These are phyloP conservation scores for Polypterus senegalus DNA, from an alignment of 2,113 vertebrate genomes.

Conservation along the genomic window DNA sequence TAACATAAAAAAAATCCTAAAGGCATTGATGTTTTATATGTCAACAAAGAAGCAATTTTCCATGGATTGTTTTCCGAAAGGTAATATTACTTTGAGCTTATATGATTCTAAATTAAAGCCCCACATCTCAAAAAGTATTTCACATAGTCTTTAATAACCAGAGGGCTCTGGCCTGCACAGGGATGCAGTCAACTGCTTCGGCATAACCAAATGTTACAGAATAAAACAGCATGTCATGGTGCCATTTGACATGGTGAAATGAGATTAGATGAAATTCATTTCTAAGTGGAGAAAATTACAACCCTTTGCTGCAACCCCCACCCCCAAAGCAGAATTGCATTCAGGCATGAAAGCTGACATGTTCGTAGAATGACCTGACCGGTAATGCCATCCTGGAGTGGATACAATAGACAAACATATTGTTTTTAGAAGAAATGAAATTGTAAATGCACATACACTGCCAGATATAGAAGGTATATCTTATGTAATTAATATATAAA, in stretches of 20 bases:
- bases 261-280: constrained; percentile 58
- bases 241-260: constrained; percentile 52
- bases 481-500: background rate
- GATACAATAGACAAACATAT: constrained; percentile 11
- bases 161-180: constrained; percentile 38
- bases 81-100: constrained; percentile 44
- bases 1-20: constrained; percentile 31
- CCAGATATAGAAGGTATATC: background rate
- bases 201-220: constrained; percentile 50
- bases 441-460: constrained; percentile 25
- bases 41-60: constrained; percentile 53
- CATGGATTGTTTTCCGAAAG: constrained; percentile 47
- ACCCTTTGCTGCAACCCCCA: constrained; percentile 39
- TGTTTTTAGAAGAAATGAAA: constrained; percentile 7
- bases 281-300: constrained; percentile 62
- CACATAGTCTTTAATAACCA: constrained; percentile 49
- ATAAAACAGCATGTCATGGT: constrained; percentile 56
- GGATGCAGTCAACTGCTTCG: constrained; percentile 45
- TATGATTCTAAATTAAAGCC: constrained; percentile 48
- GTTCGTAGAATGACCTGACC: constrained; percentile 44
- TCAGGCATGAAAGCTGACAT: constrained; percentile 40
- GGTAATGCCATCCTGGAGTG: constrained; percentile 29
- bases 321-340: constrained; percentile 37
- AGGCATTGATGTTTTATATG: constrained; percentile 42
- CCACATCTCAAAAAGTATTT: constrained; percentile 41